Percentiles rank a stretch among this genome's conserved stretches.
Conservation (phyloP, 2,888 invertebrate species). For the Caenorhabditis sp. region DNA sequence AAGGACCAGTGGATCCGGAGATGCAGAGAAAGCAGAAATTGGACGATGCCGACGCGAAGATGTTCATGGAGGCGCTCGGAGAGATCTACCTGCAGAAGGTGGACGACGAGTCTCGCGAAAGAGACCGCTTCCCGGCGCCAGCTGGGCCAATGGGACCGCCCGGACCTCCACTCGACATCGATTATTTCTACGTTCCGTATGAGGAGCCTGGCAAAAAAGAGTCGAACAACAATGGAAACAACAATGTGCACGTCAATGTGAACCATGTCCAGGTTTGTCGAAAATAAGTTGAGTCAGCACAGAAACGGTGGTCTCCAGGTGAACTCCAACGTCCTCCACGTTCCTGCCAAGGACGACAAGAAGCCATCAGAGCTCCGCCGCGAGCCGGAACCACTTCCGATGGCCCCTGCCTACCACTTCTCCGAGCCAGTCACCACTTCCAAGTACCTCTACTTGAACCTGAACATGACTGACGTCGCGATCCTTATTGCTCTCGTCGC, state of each 20-base stretch:
- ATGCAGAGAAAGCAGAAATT: constrained; percentile 20
- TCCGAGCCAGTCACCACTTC: constrained; percentile 23
- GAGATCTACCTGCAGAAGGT: constrained; percentile 34
- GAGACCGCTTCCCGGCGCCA: constrained; percentile 18
- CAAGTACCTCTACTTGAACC: constrained; percentile 41
- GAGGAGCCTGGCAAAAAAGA: constrained; percentile 7
- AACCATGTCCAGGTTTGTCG: constrained; percentile 35
- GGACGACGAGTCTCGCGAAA: constrained; percentile 2
- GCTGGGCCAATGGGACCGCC: constrained; percentile 28
- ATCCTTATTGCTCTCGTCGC: constrained; percentile 14
- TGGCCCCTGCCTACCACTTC: constrained; percentile 18
- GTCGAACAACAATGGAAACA: constrained; percentile 46
- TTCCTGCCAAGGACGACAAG: constrained; percentile 25
- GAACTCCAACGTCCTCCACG: constrained; percentile 35
- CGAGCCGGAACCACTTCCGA: constrained; percentile 6
- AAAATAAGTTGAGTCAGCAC: not conserved
- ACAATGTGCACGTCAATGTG: constrained; percentile 50
- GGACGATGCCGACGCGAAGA: constrained; percentile 39
- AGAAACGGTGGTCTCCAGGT: constrained; percentile 3
- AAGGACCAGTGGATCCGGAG: constrained; percentile 17
- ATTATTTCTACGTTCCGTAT: constrained; percentile 22
- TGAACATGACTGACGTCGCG: constrained; percentile 25
- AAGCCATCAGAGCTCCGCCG: constrained; percentile 1
- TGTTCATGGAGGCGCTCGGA: constrained; percentile 35
- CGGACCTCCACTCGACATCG: constrained; percentile 26